Base-by-base conservation (phyloP, 2,113 vertebrate genomes). In the Ceyx melanurus region DNA sequence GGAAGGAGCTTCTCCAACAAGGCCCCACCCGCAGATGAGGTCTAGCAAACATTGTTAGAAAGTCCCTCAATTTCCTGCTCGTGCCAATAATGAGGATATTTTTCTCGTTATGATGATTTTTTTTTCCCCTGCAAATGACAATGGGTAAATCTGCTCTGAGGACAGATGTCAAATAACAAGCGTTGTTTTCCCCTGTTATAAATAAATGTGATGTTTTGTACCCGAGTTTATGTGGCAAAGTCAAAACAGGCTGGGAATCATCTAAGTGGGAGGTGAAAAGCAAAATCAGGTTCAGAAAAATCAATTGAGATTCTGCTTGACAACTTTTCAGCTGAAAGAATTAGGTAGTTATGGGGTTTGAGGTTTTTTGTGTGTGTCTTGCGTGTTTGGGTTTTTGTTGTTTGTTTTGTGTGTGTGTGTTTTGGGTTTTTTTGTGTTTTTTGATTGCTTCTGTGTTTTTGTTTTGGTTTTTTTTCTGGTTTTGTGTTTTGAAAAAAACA, bases 111-210 rank as follows among this genome's bases (percentile, higher is more conserved):
- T 29, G 8, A 23, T 8, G 10, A 3, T 28, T 13, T 56, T n/a
- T 9, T 20, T 9, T 7, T 1, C 1, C 2, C 7, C 26, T 18
- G 4, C n/a, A 62, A 83, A 57, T 13, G 11, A 15, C 5, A 23
- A 51, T 31, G 79, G 46, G 46, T 54, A 80, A 48, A 79, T 25
- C 22, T 82, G 13, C 23, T 46, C 43, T 12, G 20, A 68, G 68
- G 28, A 72, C n/a, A 67, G 42, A 42, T 13, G 19, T 57, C 18
- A 92, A 86, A 71, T 18, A 56, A 42, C 13, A 33, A 50, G 9
- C 0, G 6, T 23, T 17, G 9, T 11, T 71, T 84, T 23, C 29
- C 19, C 25, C 23, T 21, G 7, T 28, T n/a, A 23, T 4, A 86
- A 60, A 45, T 13, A 57, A 48, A 56, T 4, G 10, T n/a, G 60